Evolutionary conservation across 2,888 invertebrate genomes (phyloP).

Genomic region (Megaustenia siamemsis): DNA sequence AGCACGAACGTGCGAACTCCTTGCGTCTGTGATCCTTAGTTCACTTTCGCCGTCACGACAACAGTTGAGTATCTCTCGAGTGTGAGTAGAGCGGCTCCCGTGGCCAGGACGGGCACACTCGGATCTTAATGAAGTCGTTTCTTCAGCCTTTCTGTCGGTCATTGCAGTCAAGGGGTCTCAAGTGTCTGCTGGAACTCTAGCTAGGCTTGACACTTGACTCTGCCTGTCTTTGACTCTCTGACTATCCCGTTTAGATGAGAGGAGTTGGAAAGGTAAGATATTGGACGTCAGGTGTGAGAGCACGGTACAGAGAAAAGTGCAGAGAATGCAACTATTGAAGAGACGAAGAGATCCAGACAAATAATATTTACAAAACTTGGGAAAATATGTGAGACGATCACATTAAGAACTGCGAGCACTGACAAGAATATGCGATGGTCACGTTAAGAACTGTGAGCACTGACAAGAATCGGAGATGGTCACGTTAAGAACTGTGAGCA

Average conservation of each 20-base stretch:
- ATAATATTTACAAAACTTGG: too few species aligned
- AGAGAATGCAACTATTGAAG: too few species aligned
- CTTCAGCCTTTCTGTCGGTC: constrained; percentile 8
- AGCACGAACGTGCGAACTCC: background rate
- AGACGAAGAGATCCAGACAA: too few species aligned
- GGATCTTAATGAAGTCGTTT: background rate
- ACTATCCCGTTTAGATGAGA: background rate
- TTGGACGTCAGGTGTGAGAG: background rate
- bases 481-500: too few species aligned
- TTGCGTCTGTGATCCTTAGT: background rate
- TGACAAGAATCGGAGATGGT: too few species aligned
- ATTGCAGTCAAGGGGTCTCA: constrained; percentile 6
- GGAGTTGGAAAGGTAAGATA: background rate
- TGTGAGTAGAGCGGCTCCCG: constrained; percentile 3
- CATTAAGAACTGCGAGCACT: too few species aligned
- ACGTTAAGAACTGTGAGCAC: too few species aligned
- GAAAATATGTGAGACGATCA: too few species aligned
- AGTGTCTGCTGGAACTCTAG: constrained; percentile 13
- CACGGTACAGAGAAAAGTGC: too few species aligned
- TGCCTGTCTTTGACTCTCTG: constrained; percentile 13
- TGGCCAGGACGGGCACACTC: background rate
- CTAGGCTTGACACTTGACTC: background rate
- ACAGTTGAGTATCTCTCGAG: background rate
- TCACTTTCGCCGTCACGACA: background rate
- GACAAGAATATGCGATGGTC: too few species aligned